Conservation (phyloP, 2,113 vertebrate genomes). For the Plestiodon gilberti region DNA sequence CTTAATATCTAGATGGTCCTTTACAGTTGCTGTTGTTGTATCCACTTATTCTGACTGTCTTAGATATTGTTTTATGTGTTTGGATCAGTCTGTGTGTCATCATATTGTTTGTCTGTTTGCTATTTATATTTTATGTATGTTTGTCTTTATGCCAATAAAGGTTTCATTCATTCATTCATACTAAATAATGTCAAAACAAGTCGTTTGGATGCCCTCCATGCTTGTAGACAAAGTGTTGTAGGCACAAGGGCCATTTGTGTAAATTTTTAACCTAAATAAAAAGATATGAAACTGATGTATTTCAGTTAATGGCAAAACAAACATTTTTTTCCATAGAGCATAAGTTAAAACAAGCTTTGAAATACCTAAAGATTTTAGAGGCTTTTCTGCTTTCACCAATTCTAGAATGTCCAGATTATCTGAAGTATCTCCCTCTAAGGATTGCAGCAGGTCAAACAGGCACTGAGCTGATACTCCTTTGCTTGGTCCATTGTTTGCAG, state of each 20-base stretch:
- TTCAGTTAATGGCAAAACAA: not conserved
- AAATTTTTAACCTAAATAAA: not conserved
- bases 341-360: conserved; percentile 22
- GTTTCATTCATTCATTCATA: no score
- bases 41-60: no score
- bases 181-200: no score
- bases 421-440: conserved; percentile 91
- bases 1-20: no score
- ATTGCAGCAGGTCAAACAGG: conserved; percentile 94
- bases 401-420: conserved; percentile 94
- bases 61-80: no score
- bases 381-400: conserved; percentile 96
- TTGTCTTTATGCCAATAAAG: no score
- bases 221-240: not conserved
- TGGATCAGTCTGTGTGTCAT: no score
- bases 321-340: not conserved
- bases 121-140: no score
- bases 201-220: not conserved
- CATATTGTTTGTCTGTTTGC: no score
- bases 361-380: conserved; percentile 94
- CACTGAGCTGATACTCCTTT: conserved; percentile 98
- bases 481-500: conserved; percentile 81
- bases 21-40: no score
- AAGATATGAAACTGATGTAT: not conserved
- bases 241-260: not conserved